Evolutionary conservation across 2,113 vertebrate species (phyloP).

Genomic region (Ciconia maguari): DNA sequence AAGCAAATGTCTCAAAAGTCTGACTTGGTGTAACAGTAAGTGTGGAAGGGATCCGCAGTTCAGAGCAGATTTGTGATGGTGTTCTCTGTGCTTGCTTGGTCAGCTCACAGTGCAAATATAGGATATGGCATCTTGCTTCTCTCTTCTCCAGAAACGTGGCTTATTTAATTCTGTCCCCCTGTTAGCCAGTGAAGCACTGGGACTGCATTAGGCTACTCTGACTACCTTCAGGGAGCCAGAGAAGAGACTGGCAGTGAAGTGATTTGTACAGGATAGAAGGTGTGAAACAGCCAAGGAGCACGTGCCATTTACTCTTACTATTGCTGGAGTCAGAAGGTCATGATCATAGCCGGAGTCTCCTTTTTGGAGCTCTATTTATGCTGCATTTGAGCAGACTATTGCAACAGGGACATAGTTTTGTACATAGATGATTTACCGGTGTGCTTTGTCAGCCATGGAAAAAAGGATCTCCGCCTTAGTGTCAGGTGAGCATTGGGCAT

Average conservation of each 20-base stretch:
- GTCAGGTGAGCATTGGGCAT: not conserved
- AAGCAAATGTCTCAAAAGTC: not conserved
- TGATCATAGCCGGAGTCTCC: not conserved
- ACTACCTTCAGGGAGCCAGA: not conserved
- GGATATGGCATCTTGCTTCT: not conserved
- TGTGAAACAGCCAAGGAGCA: not conserved
- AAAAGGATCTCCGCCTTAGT: not conserved
- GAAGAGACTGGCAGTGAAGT: not conserved
- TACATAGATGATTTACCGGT: not conserved
- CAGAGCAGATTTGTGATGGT: not conserved
- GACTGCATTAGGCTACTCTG: not conserved
- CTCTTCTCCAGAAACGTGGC: not conserved
- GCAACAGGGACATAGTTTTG: not conserved
- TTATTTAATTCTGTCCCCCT: not conserved
- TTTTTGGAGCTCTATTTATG: not conserved
- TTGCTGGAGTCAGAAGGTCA: not conserved
- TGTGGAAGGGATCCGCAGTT: fast-evolving
- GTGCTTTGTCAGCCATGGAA: not conserved
- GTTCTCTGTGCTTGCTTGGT: not conserved
- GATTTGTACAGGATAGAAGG: not conserved
- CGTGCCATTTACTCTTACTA: not conserved
- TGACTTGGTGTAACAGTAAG: not conserved
- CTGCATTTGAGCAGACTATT: not conserved
- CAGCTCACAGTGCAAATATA: not conserved
- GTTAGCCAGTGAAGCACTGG: not conserved